These are phyloP conservation scores for Campylomormyrus tamandua DNA, from an alignment of 2,113 vertebrate species.

Conservation along the genomic window DNA sequence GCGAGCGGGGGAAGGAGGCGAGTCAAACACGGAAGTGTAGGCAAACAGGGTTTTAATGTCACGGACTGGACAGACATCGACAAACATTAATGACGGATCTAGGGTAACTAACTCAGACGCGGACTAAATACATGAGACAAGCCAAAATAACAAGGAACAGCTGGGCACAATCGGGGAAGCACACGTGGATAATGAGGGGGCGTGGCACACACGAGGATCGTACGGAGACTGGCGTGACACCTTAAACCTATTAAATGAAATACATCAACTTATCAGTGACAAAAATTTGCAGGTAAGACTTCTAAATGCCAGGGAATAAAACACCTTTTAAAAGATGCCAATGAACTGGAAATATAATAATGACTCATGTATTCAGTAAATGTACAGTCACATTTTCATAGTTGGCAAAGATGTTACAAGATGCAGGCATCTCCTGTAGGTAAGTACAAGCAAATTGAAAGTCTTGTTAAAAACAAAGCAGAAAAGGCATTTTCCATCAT, in stretches of 20 bases:
- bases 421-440: neutral
- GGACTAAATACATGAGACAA: too few species aligned
- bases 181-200: too few species aligned
- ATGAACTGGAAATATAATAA: neutral
- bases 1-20: too few species aligned
- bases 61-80: too few species aligned
- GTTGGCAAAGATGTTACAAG: neutral
- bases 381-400: neutral
- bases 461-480: neutral
- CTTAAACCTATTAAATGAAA: neutral
- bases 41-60: too few species aligned
- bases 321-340: slow-evolving; percentile 6
- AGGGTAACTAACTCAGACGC: too few species aligned
- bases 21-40: too few species aligned
- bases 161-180: too few species aligned
- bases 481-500: neutral
- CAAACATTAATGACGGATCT: too few species aligned
- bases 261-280: neutral
- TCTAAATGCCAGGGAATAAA: neutral
- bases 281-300: neutral
- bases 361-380: neutral
- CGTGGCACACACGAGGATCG: too few species aligned
- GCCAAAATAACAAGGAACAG: too few species aligned
- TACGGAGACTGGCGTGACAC: too few species aligned
- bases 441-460: neutral